A percentile compares a stretch with the other conserved stretches of the same genome.
phyloP scores from a whole-genome alignment of 2,113 vertebrate genomes.

The Plecturocebus donacophilus region DNA sequence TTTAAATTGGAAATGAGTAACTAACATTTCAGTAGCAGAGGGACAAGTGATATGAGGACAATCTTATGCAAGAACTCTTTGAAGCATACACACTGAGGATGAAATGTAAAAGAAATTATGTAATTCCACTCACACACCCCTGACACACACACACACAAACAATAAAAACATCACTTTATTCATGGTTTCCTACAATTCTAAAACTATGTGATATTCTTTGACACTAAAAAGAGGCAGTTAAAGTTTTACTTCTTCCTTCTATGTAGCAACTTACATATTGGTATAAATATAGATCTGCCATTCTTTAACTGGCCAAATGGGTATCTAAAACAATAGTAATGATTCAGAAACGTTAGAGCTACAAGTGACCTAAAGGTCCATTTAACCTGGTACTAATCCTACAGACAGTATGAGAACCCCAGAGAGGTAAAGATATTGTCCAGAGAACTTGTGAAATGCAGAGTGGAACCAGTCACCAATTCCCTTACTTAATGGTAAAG shows the following conservation, averaged over 20 bases:
- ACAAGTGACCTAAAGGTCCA: neutral
- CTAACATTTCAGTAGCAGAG: neutral
- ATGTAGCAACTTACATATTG: neutral
- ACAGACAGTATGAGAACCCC: neutral
- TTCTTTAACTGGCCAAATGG: neutral
- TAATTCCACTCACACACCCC: neutral
- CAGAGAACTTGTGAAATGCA: neutral
- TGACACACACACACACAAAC: neutral
- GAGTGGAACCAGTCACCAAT: neutral
- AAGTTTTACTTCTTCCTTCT: neutral
- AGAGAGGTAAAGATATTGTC: neutral
- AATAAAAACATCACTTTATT: neutral
- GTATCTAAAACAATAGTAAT: neutral
- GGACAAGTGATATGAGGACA: neutral
- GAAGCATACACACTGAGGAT: neutral
- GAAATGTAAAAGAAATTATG: neutral
- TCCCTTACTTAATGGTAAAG: neutral
- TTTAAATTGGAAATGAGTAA: neutral
- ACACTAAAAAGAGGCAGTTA: neutral
- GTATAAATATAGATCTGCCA: neutral
- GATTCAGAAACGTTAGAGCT: neutral
- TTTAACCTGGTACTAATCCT: neutral
- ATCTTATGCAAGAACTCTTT: neutral
- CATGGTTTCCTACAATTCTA: neutral
- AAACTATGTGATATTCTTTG: neutral